Percentiles rank a stretch among this genome's conserved stretches.
phyloP scores from a whole-genome alignment of 1,140 invertebrate species.

The Heterodera carotae region DNA sequence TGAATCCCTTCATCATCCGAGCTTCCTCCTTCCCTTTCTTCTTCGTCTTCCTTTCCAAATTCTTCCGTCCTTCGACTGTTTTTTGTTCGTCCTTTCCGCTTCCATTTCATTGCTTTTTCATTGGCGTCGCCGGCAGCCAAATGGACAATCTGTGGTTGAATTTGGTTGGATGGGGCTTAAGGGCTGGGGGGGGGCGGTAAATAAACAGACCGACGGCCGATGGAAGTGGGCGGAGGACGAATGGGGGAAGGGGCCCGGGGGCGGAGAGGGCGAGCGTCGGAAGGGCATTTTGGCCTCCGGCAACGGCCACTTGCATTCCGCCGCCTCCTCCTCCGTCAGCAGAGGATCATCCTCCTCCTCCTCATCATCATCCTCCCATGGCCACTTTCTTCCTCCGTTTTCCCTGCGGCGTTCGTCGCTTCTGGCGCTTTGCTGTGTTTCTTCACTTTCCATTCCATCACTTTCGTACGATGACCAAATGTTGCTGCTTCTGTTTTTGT shows the following conservation, averaged over 20 bases:
- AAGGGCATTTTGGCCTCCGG: neutral
- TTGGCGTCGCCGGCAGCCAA: neutral
- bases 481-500: neutral
- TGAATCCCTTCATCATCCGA: neutral
- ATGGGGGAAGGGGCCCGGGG: neutral
- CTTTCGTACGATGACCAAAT: constrained; percentile 22
- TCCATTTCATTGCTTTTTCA: neutral
- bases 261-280: neutral
- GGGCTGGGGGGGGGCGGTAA: neutral
- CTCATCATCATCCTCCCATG: too few species aligned
- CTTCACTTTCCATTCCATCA: constrained; percentile 14
- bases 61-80: neutral
- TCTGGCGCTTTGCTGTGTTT: neutral
- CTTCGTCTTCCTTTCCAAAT: neutral
- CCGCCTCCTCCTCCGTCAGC: too few species aligned
- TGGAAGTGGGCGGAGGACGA: neutral
- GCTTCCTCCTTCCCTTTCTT: neutral
- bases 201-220: neutral
- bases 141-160: constrained; percentile 2
- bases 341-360: neutral
- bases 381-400: too few species aligned
- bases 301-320: constrained; percentile 6
- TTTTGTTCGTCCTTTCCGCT: neutral
- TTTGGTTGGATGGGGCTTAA: neutral
- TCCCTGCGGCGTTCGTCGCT: neutral